phyloP scores from a whole-genome alignment of 2,888 invertebrate species.

The Drosophila vallismaia region DNA sequence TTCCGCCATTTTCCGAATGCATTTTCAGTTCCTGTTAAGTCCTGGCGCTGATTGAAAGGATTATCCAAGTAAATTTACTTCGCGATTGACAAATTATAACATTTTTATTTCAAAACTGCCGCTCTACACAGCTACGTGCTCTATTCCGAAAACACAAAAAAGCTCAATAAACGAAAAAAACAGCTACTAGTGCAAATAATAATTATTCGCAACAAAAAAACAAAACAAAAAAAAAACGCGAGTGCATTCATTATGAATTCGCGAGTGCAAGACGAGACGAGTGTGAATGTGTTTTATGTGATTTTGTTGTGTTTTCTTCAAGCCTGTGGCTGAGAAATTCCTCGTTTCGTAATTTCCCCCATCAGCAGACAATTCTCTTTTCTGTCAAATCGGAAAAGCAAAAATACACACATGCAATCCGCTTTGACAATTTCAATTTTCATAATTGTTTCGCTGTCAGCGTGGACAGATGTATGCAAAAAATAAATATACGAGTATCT shows the following conservation, averaged over 20 bases:
- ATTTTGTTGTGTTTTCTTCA: conserved; percentile 55
- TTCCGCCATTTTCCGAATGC: conserved; percentile 42
- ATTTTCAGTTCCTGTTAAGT: conserved; percentile 58
- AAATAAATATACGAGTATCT: conserved; percentile 27
- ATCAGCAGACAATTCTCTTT: conserved; percentile 25
- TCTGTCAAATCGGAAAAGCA: conserved; percentile 20
- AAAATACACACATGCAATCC: conserved; percentile 10
- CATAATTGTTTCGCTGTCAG: conserved; percentile 42
- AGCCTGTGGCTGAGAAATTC: conserved; percentile 21
- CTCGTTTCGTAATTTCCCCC: conserved; percentile 29
- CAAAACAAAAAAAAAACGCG: conserved; percentile 18
- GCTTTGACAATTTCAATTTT: conserved; percentile 34
- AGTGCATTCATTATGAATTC: conserved; percentile 44
- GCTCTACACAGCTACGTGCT: conserved; percentile 37
- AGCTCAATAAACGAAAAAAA: conserved; percentile 9
- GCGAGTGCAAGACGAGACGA: conserved; percentile 41
- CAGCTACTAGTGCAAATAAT: conserved; percentile 9
- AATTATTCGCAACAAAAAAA: conserved; percentile 25
- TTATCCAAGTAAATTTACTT: conserved; percentile 15
- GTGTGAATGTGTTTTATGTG: conserved; percentile 58
- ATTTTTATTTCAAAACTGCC: conserved; percentile 21
- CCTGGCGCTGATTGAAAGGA: conserved; percentile 46
- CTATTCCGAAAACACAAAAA: conserved; percentile 6
- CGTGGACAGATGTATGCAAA: conserved; percentile 22
- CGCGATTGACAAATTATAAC: not conserved